Evolutionary conservation across 1,140 invertebrate species (phyloP), one percentile per base, ranked within the genome.

Genomic region (Drosophila eugracilis): DNA sequence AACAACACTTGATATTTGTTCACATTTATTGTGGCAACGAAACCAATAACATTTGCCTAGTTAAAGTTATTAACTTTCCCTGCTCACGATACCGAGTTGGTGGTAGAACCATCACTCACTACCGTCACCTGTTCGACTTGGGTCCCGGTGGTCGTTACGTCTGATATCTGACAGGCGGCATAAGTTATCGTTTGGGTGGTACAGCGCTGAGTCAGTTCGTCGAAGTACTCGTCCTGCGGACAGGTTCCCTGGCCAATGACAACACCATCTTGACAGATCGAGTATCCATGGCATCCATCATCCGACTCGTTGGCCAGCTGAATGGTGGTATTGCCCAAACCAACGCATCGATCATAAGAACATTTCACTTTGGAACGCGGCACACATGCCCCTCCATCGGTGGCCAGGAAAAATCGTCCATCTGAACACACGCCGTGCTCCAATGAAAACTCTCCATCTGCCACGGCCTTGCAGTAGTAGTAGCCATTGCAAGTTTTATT

Each of bases 251-350:
- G 30, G 1, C 85, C 85, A 39, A 91, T 91, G 14, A 21, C 52
- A n/a, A 50, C 22, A 4, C 89, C 89, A 36, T 78, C 57, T 49
- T 91, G 89, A 45, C 89, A 91, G 4, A 91, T 53, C 7, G 76
- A 42, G 17, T 53, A 91, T 2, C 89, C 85, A 1, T 45, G 55
- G 34, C 89, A 91, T 0, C 63, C 89, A 44, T 91, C 89, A 34
- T 72, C 47, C 37, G 78, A 72, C 21, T 76, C 59, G 52, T 88
- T 91, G 30, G 78, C 89, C 66, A 91, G 39, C 32, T 88, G 75
- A 1, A 91, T 91, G 32, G 32, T 59, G 6, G 52, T 5, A 6
- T 63, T 50, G 28, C 85, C 89, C 15, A 91, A 36, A n/a, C 72
- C 67, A n/a, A 62, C 85, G 36, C 89, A 91, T 1, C 89, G 81